Conservation (phyloP, 2,888 invertebrate species). For the Diaprepes abbreviatus region DNA sequence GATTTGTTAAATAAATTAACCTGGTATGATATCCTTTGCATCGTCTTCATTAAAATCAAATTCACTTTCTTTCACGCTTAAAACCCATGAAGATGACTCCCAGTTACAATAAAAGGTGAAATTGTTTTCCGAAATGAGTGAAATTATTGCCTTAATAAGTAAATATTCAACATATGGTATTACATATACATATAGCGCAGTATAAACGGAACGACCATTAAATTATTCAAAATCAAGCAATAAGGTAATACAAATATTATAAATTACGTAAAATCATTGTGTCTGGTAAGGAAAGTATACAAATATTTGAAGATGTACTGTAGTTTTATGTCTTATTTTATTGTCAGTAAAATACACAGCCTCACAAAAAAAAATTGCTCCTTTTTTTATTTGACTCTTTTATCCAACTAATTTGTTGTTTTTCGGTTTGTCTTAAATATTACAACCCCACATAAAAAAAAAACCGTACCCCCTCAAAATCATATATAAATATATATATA, state of each 20-base stretch:
- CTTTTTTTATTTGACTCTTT: too few species aligned
- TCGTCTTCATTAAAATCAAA: slow-evolving; percentile 13
- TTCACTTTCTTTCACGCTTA: slow-evolving; percentile 22
- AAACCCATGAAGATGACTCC: slow-evolving; percentile 14
- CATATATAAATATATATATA: too few species aligned
- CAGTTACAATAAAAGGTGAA: slow-evolving; percentile 26
- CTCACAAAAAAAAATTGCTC: too few species aligned
- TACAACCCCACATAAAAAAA: too few species aligned
- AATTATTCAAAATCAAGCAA: background rate
- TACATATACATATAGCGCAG: background rate
- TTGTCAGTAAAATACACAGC: too few species aligned
- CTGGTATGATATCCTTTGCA: slow-evolving; percentile 13
- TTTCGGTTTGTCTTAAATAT: too few species aligned
- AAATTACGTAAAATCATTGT: background rate
- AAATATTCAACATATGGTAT: slow-evolving; percentile 9
- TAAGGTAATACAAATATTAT: background rate
- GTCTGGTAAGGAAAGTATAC: background rate
- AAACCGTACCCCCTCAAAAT: too few species aligned
- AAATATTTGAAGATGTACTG: background rate
- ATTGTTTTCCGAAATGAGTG: slow-evolving; percentile 26
- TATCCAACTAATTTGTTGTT: too few species aligned
- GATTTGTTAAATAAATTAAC: slow-evolving; percentile 4
- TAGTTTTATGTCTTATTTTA: too few species aligned
- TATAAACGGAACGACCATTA: background rate
- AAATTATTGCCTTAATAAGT: slow-evolving; percentile 10